Base-by-base conservation (phyloP, 1,140 invertebrate genomes). In the Idris sp. region DNA sequence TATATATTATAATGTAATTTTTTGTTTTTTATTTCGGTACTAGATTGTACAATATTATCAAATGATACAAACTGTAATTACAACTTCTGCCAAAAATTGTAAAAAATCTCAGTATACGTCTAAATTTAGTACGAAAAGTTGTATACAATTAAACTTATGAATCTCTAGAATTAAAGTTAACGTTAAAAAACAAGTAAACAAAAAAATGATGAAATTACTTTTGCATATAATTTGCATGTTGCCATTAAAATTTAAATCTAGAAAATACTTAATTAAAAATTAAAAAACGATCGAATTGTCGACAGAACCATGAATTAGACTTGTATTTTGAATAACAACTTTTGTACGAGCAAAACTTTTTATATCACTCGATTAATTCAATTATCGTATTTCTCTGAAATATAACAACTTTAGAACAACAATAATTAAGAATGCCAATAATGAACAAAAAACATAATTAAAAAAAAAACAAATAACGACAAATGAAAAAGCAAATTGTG, bases 221-320 rank as follows among this genome's bases (percentile, higher is more conserved):
- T 72, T 72, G 68, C 68, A 64, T 58, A 51, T 56, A 43, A 72
- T 72, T 72, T 64, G 68, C 68, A 72, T 62, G 68, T 71, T 40
- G 13, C 33, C 35, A 19, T n/a, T 11, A 7, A 67, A 10, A 2
- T 6, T 16, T 31, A n/a, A n/a, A 13, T 2, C 19, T 6, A 2
- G 22, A n/a, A 49, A 46, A 31, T 35, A 3, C 14, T 11, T 18
- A n/a, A n/a, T n/a, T n/a, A n/a, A n/a, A n/a, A n/a, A n/a, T n/a
- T n/a, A n/a, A n/a, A n/a, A n/a, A 35, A 11, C 28, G 19, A 54
- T 1, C 11, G 10, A 11, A 51, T 33, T 18, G 30, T 44, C 38
- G 31, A 31, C 48, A 44, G 15, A 11, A 13, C 18, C 44, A 11
- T 13, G 22, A 36, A 49, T 53, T 35, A 59, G 9, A 54, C 13